These are phyloP conservation scores for Hetaerina titia DNA, from an alignment of 2,888 invertebrate species.

Conservation along the genomic window DNA sequence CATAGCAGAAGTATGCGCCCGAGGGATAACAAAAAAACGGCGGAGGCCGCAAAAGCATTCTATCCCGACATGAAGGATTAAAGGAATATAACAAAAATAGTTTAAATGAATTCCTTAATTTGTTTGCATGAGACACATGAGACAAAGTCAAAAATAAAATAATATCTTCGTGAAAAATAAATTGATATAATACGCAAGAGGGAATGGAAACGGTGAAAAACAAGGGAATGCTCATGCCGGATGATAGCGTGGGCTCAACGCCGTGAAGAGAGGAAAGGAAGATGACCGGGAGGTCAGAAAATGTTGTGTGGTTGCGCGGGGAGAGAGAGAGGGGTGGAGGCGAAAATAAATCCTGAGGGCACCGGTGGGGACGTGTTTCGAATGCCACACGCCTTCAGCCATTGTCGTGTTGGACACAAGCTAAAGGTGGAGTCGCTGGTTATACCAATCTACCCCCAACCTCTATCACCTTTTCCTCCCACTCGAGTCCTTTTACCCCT, in stretches of 20 bases:
- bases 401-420: constrained; percentile 48
- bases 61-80: not conserved
- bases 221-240: not conserved
- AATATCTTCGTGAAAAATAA: not conserved
- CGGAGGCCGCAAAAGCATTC: not conserved
- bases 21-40: not conserved
- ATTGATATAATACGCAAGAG: not conserved
- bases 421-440: constrained; percentile 27
- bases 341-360: not conserved
- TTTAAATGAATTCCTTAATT: not conserved
- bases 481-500: too few species aligned
- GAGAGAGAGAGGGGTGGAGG: not conserved
- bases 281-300: not conserved
- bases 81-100: not conserved
- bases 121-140: not conserved
- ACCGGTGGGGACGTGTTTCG: constrained; percentile 33
- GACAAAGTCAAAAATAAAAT: not conserved
- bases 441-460: not conserved
- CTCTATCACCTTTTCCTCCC: too few species aligned
- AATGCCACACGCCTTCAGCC: not conserved
- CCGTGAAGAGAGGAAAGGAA: not conserved
- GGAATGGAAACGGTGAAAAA: not conserved
- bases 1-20: not conserved
- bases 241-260: not conserved
- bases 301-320: not conserved